A percentile compares a stretch with the other conserved stretches of the same genome.
Evolutionary conservation across 1,140 invertebrate genomes (phyloP).

Genomic region (Mizuhopecten yessoensis): DNA sequence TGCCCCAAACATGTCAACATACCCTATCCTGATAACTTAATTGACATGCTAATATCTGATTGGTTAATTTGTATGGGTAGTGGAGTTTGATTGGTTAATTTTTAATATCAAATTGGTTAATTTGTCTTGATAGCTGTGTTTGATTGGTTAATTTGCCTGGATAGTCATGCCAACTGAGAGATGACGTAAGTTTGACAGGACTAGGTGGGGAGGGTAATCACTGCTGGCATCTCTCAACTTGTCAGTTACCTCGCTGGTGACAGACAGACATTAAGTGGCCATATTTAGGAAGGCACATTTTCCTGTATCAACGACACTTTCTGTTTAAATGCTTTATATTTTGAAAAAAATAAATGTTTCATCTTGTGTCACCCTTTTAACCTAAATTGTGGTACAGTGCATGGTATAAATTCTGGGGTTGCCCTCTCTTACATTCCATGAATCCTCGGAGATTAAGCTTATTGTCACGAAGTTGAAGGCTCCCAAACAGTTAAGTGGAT

Average conservation of each 20-base stretch:
- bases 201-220: not conserved
- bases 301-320: not conserved
- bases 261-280: not conserved
- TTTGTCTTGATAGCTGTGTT: not conserved
- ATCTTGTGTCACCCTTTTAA: too few relatives aligned
- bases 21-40: not conserved
- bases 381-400: too few relatives aligned
- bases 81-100: not conserved
- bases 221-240: not conserved
- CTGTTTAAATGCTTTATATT: too few relatives aligned
- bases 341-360: too few relatives aligned
- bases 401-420: too few relatives aligned
- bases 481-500: too few relatives aligned
- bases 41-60: not conserved
- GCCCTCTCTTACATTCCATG: too few relatives aligned
- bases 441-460: too few relatives aligned
- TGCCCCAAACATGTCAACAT: not conserved
- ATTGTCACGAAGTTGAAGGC: too few relatives aligned
- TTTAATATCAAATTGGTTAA: conserved; percentile 1
- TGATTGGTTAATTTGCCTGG: conserved; percentile 5
- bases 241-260: not conserved
- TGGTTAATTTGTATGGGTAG: not conserved
- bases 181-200: not conserved
- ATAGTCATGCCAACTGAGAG: not conserved
- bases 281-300: not conserved